Percentiles rank a stretch among this genome's conserved stretches.
phyloP scores from a whole-genome alignment of 1,140 invertebrate genomes.

The Drosophila persimilis region DNA sequence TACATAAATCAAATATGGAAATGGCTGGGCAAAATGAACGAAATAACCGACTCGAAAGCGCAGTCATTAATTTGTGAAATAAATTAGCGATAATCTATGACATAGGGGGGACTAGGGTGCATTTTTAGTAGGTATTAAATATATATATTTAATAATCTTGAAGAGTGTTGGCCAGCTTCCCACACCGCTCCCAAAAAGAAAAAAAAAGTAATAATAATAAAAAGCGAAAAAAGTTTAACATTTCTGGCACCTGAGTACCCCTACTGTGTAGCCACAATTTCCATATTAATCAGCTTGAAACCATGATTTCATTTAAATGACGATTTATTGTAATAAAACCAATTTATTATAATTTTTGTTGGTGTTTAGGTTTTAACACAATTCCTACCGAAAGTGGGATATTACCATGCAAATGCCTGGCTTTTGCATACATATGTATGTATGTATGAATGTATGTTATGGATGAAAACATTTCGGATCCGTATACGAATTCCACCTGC shows the following conservation, averaged over 20 bases:
- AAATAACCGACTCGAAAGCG: slow-evolving; percentile 45
- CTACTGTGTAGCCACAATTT: slow-evolving; percentile 21
- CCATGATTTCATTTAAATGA: slow-evolving; percentile 66
- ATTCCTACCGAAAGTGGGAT: slow-evolving; percentile 45
- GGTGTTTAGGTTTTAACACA: slow-evolving; percentile 63
- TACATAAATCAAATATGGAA: slow-evolving; percentile 40
- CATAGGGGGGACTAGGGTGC: slow-evolving; percentile 15
- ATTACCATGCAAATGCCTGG: slow-evolving; percentile 56
- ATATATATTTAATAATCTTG: too few species aligned
- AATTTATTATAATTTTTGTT: slow-evolving; percentile 65
- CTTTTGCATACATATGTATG: slow-evolving; percentile 47
- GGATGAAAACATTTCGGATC: slow-evolving; percentile 49
- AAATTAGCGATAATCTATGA: slow-evolving; percentile 20
- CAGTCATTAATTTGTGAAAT: slow-evolving; percentile 57
- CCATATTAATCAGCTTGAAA: slow-evolving; percentile 45
- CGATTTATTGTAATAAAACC: slow-evolving; percentile 67
- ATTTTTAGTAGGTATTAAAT: not conserved
- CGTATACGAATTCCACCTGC: slow-evolving; percentile 66
- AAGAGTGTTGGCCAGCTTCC: too few species aligned
- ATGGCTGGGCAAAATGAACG: slow-evolving; percentile 34
- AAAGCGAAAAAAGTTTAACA: not conserved
- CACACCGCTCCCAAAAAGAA: too few species aligned
- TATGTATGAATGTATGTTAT: slow-evolving; percentile 30
- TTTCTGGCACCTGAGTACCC: slow-evolving; percentile 18
- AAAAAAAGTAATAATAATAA: too few species aligned